Evolutionary conservation across 2,888 invertebrate species (phyloP).

Genomic region (Pyrocoelia pectoralis): DNA sequence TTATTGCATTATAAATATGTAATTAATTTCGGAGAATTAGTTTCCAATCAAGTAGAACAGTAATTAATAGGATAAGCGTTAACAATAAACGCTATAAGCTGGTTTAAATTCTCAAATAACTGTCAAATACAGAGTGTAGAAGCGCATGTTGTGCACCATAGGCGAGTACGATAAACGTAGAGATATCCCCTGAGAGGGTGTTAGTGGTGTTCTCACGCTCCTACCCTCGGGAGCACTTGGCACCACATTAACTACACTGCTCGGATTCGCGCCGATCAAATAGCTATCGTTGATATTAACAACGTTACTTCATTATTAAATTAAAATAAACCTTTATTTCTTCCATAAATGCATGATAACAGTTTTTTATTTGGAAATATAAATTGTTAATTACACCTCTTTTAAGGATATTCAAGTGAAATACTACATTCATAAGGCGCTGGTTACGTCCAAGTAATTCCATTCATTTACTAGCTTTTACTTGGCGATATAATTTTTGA

Average conservation of each 20-base stretch:
- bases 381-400: background rate
- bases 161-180: constrained; percentile 31
- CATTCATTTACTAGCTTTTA: too few relatives aligned
- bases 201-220: constrained; percentile 51
- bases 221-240: constrained; percentile 54
- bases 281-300: constrained; percentile 46
- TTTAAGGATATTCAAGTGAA: too few relatives aligned
- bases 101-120: constrained; percentile 10
- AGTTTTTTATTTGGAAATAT: background rate
- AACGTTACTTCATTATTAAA: constrained; percentile 33
- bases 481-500: too few relatives aligned
- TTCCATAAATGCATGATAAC: background rate
- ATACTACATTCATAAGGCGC: too few relatives aligned
- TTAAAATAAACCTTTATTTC: background rate
- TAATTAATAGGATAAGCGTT: background rate
- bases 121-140: constrained; percentile 16
- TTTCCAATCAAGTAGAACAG: constrained; percentile 3
- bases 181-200: constrained; percentile 48
- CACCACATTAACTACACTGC: constrained; percentile 53
- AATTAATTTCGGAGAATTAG: background rate
- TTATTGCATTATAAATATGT: too few relatives aligned
- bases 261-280: constrained; percentile 52
- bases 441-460: too few relatives aligned
- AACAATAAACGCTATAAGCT: background rate
- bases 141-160: constrained; percentile 27